These are phyloP conservation scores for Pherbina coryleti DNA, from an alignment of 2,888 invertebrate species.

Conservation along the genomic window DNA sequence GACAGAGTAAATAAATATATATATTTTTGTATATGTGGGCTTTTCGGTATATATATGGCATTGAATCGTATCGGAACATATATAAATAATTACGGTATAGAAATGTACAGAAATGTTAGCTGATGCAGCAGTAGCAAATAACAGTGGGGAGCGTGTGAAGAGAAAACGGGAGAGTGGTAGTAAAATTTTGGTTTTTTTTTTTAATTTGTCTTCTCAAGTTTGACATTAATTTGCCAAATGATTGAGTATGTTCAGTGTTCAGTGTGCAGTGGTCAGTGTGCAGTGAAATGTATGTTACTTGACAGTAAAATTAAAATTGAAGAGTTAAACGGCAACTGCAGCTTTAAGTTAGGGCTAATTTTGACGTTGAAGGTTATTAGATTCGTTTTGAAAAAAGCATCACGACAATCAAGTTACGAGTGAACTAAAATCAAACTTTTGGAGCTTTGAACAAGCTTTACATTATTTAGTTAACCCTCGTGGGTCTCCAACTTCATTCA, in stretches of 20 bases:
- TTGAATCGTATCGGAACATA: slow-evolving; percentile 46
- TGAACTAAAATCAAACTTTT: no score
- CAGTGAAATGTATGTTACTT: slow-evolving; percentile 17
- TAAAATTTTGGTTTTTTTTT: slow-evolving; percentile 52
- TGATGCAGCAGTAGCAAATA: slow-evolving; percentile 1
- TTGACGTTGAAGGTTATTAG: no score
- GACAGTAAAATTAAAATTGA: slow-evolving; percentile 4
- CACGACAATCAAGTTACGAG: no score
- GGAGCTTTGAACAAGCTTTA: no score
- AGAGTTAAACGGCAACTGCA: not conserved
- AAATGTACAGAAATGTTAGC: slow-evolving; percentile 16
- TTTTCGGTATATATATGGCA: slow-evolving; percentile 43
- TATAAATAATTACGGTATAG: slow-evolving; percentile 49
- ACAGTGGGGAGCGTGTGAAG: slow-evolving; percentile 39
- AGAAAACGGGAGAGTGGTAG: slow-evolving; percentile 30
- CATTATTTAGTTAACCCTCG: no score
- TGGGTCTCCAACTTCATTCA: no score
- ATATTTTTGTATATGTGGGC: slow-evolving; percentile 19
- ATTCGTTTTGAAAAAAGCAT: no score
- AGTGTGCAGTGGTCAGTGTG: not conserved
- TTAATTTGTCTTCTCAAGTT: slow-evolving; percentile 52
- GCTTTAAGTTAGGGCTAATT: no score
- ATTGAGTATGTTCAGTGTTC: not conserved
- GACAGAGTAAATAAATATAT: slow-evolving; percentile 15
- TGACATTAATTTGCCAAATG: slow-evolving; percentile 34